Evolutionary conservation across 2,888 invertebrate species (phyloP).

Genomic region (Quadriops clusia): DNA sequence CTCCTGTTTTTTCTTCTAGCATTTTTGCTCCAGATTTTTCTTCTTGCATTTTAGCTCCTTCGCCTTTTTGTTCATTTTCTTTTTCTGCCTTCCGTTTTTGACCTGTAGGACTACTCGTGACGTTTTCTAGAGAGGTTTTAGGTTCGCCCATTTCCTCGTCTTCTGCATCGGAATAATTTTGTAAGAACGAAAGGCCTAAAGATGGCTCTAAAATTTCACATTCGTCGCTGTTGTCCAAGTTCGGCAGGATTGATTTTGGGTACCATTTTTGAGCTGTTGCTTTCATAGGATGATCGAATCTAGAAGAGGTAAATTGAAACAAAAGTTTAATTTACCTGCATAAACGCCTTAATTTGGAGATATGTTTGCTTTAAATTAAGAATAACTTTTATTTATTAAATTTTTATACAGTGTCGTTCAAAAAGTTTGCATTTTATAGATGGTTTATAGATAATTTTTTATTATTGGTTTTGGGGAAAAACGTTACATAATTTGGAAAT

Average conservation of each 20-base stretch:
- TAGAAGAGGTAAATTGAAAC: no score
- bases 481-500: no score
- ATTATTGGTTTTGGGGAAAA: no score
- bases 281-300: no score
- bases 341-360: no score
- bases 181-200: constrained; percentile 30
- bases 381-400: no score
- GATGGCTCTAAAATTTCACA: constrained; percentile 29
- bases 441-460: no score
- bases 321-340: no score
- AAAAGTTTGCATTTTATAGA: no score
- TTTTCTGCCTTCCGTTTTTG: constrained; percentile 8
- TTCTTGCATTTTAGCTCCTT: constrained; percentile 8
- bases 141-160: constrained; percentile 20
- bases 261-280: constrained; percentile 28
- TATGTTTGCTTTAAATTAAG: no score
- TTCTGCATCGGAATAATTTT: constrained; percentile 30
- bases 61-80: constrained; percentile 12
- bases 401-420: no score
- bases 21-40: constrained; percentile 8
- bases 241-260: constrained; percentile 23
- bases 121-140: neutral
- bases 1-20: constrained; percentile 1
- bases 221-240: constrained; percentile 19
- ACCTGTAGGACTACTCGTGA: constrained; percentile 3